These are phyloP conservation scores for Cyprinus carpio DNA, from an alignment of 2,113 vertebrate genomes.

Conservation along the genomic window DNA sequence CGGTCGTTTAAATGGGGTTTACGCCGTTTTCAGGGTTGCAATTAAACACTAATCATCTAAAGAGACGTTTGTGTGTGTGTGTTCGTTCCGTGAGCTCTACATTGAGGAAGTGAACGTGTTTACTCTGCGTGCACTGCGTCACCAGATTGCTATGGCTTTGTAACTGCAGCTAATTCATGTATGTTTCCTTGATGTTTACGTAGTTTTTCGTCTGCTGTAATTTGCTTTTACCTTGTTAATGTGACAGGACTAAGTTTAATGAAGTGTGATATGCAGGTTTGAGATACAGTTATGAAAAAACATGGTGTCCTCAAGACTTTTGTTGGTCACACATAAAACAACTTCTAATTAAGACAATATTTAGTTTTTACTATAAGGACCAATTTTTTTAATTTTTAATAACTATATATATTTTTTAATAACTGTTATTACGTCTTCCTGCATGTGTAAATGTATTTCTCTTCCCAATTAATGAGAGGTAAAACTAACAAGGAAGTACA, in stretches of 20 bases:
- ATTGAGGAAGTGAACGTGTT: slow-evolving; percentile 60
- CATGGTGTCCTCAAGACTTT: background rate
- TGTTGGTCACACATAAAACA: background rate
- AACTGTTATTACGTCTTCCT: background rate
- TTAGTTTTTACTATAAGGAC: background rate
- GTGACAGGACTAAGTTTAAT: background rate
- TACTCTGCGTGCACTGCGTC: slow-evolving; percentile 70
- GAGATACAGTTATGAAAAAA: background rate
- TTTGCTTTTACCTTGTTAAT: background rate
- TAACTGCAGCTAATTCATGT: background rate
- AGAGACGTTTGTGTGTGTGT: background rate
- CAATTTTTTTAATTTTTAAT: background rate
- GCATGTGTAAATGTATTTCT: background rate
- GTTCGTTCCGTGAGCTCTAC: too few species aligned
- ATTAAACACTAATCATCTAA: background rate
- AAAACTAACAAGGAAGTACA: background rate
- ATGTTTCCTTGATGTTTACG: background rate
- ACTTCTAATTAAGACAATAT: background rate
- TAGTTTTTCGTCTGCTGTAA: background rate
- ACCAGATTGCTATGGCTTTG: slow-evolving; percentile 54
- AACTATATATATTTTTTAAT: too few species aligned
- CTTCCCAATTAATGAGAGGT: background rate
- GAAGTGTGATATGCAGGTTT: background rate
- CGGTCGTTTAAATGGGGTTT: background rate
- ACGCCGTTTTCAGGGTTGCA: too few species aligned